Percentiles rank a stretch among this genome's conserved stretches.
Conservation (phyloP, 2,797 vertebrate species). For the Pelodytes ibericus region DNA sequence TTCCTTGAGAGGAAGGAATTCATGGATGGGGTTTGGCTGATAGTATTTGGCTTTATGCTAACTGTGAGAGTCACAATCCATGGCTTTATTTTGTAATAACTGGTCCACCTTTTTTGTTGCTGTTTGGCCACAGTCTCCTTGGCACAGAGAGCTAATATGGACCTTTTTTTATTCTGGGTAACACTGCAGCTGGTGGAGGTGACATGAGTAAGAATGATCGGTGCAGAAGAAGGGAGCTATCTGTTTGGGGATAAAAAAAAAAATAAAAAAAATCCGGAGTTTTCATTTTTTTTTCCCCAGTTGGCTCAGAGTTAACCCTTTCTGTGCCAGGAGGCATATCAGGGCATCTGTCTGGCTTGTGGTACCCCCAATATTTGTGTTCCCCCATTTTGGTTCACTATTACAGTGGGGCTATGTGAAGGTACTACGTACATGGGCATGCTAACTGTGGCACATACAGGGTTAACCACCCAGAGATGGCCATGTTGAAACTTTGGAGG, state of each 20-base stretch:
- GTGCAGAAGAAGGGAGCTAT: constrained; percentile 30
- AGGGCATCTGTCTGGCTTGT: constrained; percentile 27
- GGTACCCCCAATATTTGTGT: background rate
- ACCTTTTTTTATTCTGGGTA: constrained; percentile 21
- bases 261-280: constrained; percentile 10
- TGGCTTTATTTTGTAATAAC: constrained; percentile 20
- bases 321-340: constrained; percentile 42
- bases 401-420: background rate
- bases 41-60: constrained; percentile 9
- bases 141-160: constrained; percentile 12
- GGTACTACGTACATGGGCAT: background rate
- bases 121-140: constrained; percentile 4
- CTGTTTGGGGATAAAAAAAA: background rate
- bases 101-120: background rate
- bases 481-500: background rate
- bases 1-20: background rate
- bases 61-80: background rate
- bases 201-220: constrained; percentile 8
- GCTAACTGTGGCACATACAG: constrained; percentile 11
- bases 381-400: background rate
- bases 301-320: constrained; percentile 33
- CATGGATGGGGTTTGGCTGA: background rate
- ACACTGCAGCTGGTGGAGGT: constrained; percentile 24
- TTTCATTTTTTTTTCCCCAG: constrained; percentile 10
- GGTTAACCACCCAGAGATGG: constrained; percentile 22